Evolutionary conservation across 2,113 vertebrate species (phyloP).

Genomic region (Seriola dumerili): DNA sequence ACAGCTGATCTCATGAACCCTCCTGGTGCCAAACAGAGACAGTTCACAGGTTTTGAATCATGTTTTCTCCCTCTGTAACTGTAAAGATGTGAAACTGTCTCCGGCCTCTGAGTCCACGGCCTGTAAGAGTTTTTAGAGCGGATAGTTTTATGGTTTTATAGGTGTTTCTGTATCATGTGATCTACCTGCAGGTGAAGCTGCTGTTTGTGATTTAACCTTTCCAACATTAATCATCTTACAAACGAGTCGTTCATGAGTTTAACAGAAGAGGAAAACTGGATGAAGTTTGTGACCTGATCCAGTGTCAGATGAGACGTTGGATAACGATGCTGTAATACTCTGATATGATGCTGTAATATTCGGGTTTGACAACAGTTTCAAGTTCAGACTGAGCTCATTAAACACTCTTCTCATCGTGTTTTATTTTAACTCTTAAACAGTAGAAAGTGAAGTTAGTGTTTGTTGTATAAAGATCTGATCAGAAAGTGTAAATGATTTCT

Average conservation of each 20-base stretch:
- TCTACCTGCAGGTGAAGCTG: background rate
- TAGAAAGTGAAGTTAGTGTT: conserved; percentile 44
- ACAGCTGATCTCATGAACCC: too few species aligned
- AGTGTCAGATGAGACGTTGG: background rate
- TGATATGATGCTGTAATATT: background rate
- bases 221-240: background rate
- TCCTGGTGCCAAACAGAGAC: too few species aligned
- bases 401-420: background rate
- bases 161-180: conserved; percentile 8
- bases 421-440: conserved; percentile 38
- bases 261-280: background rate
- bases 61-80: background rate
- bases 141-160: background rate
- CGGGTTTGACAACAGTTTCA: background rate
- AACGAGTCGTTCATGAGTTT: background rate
- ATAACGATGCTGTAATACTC: background rate
- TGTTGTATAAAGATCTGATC: conserved; percentile 79
- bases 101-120: too few species aligned
- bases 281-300: background rate
- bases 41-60: too few species aligned
- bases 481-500: conserved; percentile 62
- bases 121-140: background rate
- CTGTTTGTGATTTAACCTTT: background rate
- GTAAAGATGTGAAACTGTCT: background rate
- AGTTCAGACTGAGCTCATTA: conserved; percentile 8